A percentile compares a stretch with the other conserved stretches of the same genome.
Evolutionary conservation across 2,888 invertebrate genomes (phyloP).

Genomic region (Monochamus alternatus): DNA sequence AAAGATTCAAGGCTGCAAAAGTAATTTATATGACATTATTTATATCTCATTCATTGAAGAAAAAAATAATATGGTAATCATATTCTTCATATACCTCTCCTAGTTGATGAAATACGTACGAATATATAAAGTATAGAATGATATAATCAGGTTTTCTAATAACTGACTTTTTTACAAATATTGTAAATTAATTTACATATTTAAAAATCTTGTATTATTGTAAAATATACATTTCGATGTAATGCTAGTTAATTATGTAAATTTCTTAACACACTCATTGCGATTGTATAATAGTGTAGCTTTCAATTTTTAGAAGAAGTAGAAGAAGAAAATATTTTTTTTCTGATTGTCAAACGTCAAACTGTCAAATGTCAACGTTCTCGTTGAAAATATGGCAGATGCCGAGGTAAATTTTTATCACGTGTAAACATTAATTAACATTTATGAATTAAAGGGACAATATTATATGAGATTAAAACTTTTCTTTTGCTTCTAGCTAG

Average conservation of each 20-base stretch:
- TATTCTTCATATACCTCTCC: too few species aligned
- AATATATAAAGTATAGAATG: too few species aligned
- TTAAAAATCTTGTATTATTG: too few species aligned
- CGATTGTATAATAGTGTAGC: background rate
- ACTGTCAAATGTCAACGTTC: slow-evolving; percentile 1
- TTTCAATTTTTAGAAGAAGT: background rate
- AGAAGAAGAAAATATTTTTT: background rate
- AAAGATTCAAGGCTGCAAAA: background rate
- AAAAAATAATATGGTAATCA: too few species aligned
- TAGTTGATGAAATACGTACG: too few species aligned
- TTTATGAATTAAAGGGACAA: slow-evolving; percentile 44
- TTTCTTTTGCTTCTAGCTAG: slow-evolving; percentile 73
- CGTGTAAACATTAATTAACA: slow-evolving; percentile 64
- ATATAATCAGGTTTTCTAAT: too few species aligned
- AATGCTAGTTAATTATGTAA: too few species aligned
- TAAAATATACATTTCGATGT: too few species aligned
- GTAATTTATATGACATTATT: too few species aligned
- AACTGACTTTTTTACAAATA: too few species aligned
- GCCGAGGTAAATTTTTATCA: slow-evolving; percentile 76
- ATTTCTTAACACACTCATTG: background rate
- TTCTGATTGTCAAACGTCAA: slow-evolving; percentile 3
- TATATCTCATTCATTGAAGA: too few species aligned
- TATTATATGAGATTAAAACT: slow-evolving; percentile 31
- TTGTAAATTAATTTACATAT: too few species aligned
- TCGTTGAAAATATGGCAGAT: slow-evolving; percentile 65